These are phyloP conservation scores for Leistus spinibarbis DNA, from an alignment of 2,888 invertebrate species.

Conservation along the genomic window DNA sequence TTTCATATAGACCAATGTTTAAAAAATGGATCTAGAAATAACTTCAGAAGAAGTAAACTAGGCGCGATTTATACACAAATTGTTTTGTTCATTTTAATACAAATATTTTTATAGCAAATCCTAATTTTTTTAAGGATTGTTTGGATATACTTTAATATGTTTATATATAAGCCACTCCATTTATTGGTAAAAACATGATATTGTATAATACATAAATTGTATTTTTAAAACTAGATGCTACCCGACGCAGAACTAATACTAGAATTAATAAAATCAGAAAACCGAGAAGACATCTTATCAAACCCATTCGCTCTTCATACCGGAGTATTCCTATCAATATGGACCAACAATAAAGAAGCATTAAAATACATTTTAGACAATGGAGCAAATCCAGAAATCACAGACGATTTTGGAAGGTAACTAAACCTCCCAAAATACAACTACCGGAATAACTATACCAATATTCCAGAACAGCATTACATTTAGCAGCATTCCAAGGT, in stretches of 20 bases:
- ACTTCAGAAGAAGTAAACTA: no score
- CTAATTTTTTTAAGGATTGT: no score
- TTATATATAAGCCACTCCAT: no score
- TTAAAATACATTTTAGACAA: constrained; percentile 61
- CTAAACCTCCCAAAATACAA: neutral
- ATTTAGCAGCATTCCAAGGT: constrained; percentile 79
- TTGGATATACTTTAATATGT: no score
- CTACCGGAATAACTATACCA: neutral
- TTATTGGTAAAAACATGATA: neutral
- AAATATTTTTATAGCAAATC: no score
- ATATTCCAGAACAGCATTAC: constrained; percentile 67
- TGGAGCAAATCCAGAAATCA: constrained; percentile 67
- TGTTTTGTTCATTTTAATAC: no score
- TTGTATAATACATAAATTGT: neutral
- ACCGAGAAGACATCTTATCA: constrained; percentile 58
- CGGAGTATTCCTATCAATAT: constrained; percentile 66
- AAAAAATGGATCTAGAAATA: no score
- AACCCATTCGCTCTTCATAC: constrained; percentile 58
- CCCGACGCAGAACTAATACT: constrained; percentile 60
- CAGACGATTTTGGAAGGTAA: constrained; percentile 72
- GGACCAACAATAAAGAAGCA: constrained; percentile 65
- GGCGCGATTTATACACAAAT: no score
- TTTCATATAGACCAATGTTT: no score
- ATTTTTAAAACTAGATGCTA: constrained; percentile 54
- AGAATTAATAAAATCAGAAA: constrained; percentile 56